Evolutionary conservation across 2,888 invertebrate species (phyloP).

Genomic region (Ochropacha duplaris): DNA sequence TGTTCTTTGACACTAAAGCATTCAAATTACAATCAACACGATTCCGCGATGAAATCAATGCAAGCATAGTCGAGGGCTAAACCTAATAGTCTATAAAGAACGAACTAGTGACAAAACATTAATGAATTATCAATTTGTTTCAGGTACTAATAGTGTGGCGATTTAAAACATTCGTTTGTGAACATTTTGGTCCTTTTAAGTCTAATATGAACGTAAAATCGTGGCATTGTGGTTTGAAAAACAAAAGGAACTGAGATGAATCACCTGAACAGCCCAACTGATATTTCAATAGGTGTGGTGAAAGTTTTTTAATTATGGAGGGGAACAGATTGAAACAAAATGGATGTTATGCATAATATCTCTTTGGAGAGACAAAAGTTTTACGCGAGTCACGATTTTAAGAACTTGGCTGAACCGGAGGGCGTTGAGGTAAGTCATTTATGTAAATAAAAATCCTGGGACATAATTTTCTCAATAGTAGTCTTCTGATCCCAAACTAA

Average conservation of each 20-base stretch:
- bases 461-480: no score
- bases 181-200: not conserved
- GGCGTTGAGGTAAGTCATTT: constrained; percentile 58
- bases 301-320: constrained; percentile 16
- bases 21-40: no score
- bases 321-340: constrained; percentile 23
- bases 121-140: not conserved
- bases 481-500: no score
- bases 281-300: not conserved
- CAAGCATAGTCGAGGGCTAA: no score
- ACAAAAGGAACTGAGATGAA: not conserved
- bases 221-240: not conserved
- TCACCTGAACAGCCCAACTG: not conserved
- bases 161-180: not conserved
- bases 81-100: no score
- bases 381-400: constrained; percentile 55
- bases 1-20: no score
- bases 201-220: not conserved
- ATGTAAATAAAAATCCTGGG: no score
- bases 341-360: constrained; percentile 60
- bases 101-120: not conserved
- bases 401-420: constrained; percentile 41
- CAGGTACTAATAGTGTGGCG: not conserved
- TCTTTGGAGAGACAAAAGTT: constrained; percentile 59
- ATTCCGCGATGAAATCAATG: no score